phyloP scores from a whole-genome alignment of 1,140 invertebrate genomes.

The Psix sp. region DNA sequence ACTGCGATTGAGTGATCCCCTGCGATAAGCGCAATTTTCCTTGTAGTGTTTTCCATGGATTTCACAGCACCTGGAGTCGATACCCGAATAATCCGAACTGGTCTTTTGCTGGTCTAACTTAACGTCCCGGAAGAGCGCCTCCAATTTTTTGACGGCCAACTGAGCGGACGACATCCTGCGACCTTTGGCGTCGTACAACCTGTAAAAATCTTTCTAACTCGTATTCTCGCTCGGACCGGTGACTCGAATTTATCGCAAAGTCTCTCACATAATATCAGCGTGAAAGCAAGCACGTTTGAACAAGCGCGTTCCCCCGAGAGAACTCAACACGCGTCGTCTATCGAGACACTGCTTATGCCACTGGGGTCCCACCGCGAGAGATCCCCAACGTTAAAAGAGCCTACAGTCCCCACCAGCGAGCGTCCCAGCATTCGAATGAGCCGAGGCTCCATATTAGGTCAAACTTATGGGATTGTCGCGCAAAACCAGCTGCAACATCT shows the following conservation, averaged over 20 bases:
- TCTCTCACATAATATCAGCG: conserved; percentile 45
- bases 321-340: conserved; percentile 72
- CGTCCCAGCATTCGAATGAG: conserved; percentile 55
- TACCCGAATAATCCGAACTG: conserved; percentile 75
- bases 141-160: conserved; percentile 82
- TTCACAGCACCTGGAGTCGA: conserved; percentile 80
- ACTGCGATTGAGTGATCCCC: conserved; percentile 64
- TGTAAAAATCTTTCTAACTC: conserved; percentile 4
- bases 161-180: conserved; percentile 77
- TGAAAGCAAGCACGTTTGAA: conserved; percentile 55
- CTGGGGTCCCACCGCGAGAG: conserved; percentile 66
- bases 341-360: conserved; percentile 72
- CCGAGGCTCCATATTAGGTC: conserved; percentile 76
- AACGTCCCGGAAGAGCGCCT: conserved; percentile 83
- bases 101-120: conserved; percentile 77
- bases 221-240: too few species aligned
- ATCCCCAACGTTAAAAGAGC: conserved; percentile 62
- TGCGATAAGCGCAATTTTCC: conserved; percentile 77
- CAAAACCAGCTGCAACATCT: conserved; percentile 59
- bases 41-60: conserved; percentile 82
- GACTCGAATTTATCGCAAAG: too few species aligned
- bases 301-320: conserved; percentile 41
- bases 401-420: conserved; percentile 53
- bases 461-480: conserved; percentile 75
- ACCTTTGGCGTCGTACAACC: conserved; percentile 18